Percentiles rank a stretch among this genome's conserved stretches.
These are phyloP conservation scores for human DNA, from an alignment of 2,113 vertebrate species.

Conservation along the genomic window GRCh38 chr2:120333001-120333500, in stretches of 20 bases:
- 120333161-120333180: not conserved
- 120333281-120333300: not conserved
- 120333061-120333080: fast-evolving
- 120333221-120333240: not conserved
- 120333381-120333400: too few relatives aligned
- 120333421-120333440: not conserved
- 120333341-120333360: not conserved
- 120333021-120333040: not conserved
- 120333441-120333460: not conserved
- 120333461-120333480: not conserved
- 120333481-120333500: not conserved
- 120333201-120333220: not conserved
- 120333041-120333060: not conserved
- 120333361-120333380: not conserved
- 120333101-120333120: not conserved
- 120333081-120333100: too few relatives aligned
- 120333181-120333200: not conserved
- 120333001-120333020: not conserved
- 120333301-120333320: not conserved
- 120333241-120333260: not conserved
- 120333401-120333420: not conserved
- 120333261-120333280: not conserved
- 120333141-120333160: not conserved
- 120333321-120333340: not conserved
- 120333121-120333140: not conserved